Conservation (phyloP, 2,888 invertebrate genomes). For the Ophion ventricosus region DNA sequence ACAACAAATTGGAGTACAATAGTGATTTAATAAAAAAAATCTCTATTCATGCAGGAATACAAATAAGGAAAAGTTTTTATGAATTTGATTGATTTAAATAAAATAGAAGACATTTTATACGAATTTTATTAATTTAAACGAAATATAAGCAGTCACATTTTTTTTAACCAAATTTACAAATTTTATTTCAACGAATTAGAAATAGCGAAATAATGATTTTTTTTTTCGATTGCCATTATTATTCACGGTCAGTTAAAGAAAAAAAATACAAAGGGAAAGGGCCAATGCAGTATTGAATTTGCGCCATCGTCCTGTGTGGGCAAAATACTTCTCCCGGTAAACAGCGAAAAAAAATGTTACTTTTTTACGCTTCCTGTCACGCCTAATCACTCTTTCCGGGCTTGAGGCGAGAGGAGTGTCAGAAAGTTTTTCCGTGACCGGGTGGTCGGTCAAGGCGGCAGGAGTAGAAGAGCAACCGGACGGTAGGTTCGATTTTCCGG, state of each 20-base stretch:
- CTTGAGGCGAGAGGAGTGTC: constrained; percentile 25
- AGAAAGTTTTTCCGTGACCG: constrained; percentile 46
- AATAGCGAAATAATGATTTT: too few relatives aligned
- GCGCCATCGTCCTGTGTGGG: constrained; percentile 38
- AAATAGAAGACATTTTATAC: too few relatives aligned
- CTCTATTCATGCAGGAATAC: too few relatives aligned
- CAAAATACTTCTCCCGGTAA: constrained; percentile 19
- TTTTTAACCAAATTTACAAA: too few relatives aligned
- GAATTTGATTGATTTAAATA: too few relatives aligned
- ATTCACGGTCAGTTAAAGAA: not conserved
- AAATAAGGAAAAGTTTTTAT: too few relatives aligned
- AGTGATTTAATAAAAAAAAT: too few relatives aligned
- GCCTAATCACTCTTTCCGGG: constrained; percentile 55
- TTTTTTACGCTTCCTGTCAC: constrained; percentile 60
- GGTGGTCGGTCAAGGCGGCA: constrained; percentile 42
- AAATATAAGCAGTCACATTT: too few relatives aligned
- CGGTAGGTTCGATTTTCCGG: constrained; percentile 76
- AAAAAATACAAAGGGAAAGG: not conserved
- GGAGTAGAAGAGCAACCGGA: constrained; percentile 48
- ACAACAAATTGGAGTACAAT: too few relatives aligned
- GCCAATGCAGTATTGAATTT: not conserved
- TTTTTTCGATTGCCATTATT: too few relatives aligned
- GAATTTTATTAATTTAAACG: too few relatives aligned
- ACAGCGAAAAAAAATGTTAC: not conserved
- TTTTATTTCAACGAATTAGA: too few relatives aligned